A percentile compares a stretch with the other conserved stretches of the same genome.
phyloP scores from a whole-genome alignment of 2,797 vertebrate species.

The Picus viridis region DNA sequence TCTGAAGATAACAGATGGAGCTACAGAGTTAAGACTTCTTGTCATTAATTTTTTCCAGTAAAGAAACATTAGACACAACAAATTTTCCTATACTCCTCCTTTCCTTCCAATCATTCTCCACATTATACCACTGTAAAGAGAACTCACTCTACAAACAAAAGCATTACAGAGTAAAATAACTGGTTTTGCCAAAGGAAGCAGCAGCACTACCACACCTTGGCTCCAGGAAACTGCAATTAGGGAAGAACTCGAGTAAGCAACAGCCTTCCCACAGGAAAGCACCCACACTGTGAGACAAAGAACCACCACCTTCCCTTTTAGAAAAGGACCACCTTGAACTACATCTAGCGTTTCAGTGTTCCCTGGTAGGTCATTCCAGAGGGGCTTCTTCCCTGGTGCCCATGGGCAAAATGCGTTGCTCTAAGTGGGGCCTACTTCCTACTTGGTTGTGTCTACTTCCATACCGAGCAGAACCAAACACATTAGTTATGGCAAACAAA shows the following conservation, averaged over 20 bases:
- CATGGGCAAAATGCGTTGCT: neutral
- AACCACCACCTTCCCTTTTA: neutral
- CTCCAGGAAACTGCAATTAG: constrained; percentile 39
- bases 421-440: neutral
- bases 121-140: neutral
- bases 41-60: neutral
- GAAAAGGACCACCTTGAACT: neutral
- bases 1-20: neutral
- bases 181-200: constrained; percentile 59
- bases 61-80: neutral
- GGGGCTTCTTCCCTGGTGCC: neutral
- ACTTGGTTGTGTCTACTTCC: fast-evolving
- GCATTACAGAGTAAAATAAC: constrained; percentile 35
- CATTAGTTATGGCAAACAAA: neutral
- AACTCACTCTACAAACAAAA: constrained; percentile 35
- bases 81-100: neutral
- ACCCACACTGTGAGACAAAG: neutral
- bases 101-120: neutral
- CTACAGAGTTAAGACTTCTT: neutral
- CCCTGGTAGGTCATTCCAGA: neutral
- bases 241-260: neutral
- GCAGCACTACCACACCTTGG: constrained; percentile 41
- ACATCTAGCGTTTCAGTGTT: neutral
- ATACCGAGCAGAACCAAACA: neutral
- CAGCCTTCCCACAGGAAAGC: neutral